Percentiles rank a stretch among this genome's conserved stretches.
These are phyloP conservation scores for Drosophila tristis DNA, from an alignment of 1,140 invertebrate species.

Conservation along the genomic window DNA sequence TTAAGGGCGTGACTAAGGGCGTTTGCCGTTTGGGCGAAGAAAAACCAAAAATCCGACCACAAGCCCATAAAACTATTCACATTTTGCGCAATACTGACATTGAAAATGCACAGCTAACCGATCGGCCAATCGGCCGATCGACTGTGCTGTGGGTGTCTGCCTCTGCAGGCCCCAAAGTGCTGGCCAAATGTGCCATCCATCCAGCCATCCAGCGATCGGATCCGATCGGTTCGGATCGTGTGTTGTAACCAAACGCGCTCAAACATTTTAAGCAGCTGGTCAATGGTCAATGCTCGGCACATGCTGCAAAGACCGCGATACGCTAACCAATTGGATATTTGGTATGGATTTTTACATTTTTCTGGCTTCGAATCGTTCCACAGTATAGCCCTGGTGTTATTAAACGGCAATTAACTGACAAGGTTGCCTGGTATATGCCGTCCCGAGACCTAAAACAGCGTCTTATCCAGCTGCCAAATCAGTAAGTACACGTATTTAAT, in stretches of 20 bases:
- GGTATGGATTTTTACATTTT: constrained; percentile 24
- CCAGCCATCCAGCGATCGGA: no score
- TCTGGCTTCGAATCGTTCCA: no score
- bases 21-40: constrained; percentile 30
- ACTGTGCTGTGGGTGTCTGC: constrained; percentile 52
- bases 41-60: constrained; percentile 29
- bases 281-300: constrained; percentile 28
- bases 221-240: constrained; percentile 20
- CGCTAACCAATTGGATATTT: constrained; percentile 17
- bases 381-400: constrained; percentile 31
- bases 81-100: constrained; percentile 76
- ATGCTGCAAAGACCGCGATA: constrained; percentile 11
- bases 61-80: constrained; percentile 36
- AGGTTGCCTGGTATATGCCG: constrained; percentile 45
- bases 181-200: constrained; percentile 72
- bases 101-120: constrained; percentile 71
- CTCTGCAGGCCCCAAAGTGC: background rate
- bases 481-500: constrained; percentile 24
- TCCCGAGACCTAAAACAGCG: constrained; percentile 12
- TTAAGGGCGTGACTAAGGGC: constrained; percentile 67
- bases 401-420: constrained; percentile 58
- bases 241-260: constrained; percentile 70
- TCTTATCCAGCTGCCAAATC: constrained; percentile 53
- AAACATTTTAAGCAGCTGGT: constrained; percentile 48
- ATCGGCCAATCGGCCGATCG: background rate